Conservation (phyloP, 2,888 invertebrate species). For the Dryobotodes eremita region DNA sequence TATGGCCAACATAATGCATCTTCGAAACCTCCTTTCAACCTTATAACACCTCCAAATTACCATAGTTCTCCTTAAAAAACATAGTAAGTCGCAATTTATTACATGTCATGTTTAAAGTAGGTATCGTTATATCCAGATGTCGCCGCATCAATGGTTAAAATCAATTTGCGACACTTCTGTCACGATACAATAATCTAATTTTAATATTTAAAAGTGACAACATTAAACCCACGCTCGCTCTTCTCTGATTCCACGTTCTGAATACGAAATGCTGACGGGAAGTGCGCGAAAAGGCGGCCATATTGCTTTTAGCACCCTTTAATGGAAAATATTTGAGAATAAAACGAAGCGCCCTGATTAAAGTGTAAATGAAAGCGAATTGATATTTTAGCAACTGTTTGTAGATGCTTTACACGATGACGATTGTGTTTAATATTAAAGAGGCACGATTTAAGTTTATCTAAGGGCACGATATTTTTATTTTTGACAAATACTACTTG, state of each 20-base stretch:
- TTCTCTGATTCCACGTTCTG: conserved; percentile 82
- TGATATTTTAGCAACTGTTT: conserved; percentile 83
- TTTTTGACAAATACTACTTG: conserved; percentile 51
- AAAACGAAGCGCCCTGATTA: conserved; percentile 83
- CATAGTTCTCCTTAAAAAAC: conserved; percentile 4
- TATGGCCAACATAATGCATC: background rate
- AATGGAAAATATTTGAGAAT: conserved; percentile 77
- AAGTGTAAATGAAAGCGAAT: conserved; percentile 85
- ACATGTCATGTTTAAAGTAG: conserved; percentile 26
- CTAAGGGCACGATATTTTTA: conserved; percentile 56
- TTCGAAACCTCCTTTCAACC: conserved; percentile 21
- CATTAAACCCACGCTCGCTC: conserved; percentile 83
- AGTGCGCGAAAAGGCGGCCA: conserved; percentile 83
- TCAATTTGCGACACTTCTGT: conserved; percentile 81
- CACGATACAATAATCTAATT: conserved; percentile 83
- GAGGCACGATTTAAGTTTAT: conserved; percentile 25
- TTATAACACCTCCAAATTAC: background rate
- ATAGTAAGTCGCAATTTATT: conserved; percentile 23
- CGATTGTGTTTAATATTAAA: conserved; percentile 73
- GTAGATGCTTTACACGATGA: conserved; percentile 73
- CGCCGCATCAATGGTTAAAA: conserved; percentile 69
- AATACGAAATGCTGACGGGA: conserved; percentile 85
- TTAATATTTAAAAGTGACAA: conserved; percentile 88
- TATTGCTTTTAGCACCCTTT: conserved; percentile 89
- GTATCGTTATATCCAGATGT: conserved; percentile 21